A percentile compares a stretch with the other conserved stretches of the same genome.
These are phyloP conservation scores for Chelonia mydas DNA, from an alignment of 2,797 vertebrate species.

Conservation along the genomic window DNA sequence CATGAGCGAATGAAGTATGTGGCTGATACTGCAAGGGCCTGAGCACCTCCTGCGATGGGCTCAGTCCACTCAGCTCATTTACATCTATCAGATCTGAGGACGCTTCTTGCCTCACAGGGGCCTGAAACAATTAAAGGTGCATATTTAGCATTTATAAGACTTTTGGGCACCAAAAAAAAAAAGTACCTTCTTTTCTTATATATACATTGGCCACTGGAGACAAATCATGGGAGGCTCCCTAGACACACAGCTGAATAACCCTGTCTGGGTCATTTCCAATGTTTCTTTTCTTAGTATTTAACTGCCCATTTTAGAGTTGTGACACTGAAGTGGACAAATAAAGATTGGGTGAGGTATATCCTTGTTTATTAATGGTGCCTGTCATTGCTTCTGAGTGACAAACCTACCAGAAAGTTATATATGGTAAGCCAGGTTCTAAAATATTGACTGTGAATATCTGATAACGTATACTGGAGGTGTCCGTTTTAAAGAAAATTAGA, in stretches of 20 bases:
- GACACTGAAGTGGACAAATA: not conserved
- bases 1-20: not conserved
- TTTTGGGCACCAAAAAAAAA: not conserved
- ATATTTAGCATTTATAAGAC: not conserved
- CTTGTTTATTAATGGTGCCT: fast-evolving
- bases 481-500: slow-evolving; percentile 26
- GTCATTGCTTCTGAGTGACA: not conserved
- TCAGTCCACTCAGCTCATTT: fast-evolving
- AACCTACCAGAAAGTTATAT: not conserved
- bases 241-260: not conserved
- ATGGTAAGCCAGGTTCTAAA: not conserved
- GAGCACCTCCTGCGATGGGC: not conserved
- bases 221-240: slow-evolving; percentile 37
- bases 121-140: not conserved
- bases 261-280: not conserved
- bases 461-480: not conserved
- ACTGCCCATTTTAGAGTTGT: not conserved
- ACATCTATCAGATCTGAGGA: not conserved
- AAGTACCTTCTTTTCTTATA: not conserved
- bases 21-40: not conserved
- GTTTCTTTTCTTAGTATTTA: not conserved
- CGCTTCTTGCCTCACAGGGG: not conserved
- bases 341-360: slow-evolving; percentile 18
- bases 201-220: slow-evolving; percentile 16
- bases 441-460: not conserved